Evolutionary conservation across 1,140 invertebrate species (phyloP).

Genomic region (Aphis gossypii): DNA sequence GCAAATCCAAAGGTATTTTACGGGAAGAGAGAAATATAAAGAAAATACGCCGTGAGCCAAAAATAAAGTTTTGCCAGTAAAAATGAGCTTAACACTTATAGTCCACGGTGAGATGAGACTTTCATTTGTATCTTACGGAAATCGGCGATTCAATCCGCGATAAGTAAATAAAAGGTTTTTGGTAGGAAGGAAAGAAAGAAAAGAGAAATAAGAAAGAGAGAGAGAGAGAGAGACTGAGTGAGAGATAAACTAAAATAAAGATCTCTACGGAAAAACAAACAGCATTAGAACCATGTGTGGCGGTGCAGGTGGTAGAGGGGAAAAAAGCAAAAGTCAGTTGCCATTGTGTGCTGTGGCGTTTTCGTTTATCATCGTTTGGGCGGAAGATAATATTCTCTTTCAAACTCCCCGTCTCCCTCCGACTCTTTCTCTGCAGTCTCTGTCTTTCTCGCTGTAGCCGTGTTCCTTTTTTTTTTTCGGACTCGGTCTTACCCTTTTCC

Average conservation of each 20-base stretch:
- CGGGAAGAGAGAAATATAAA: neutral
- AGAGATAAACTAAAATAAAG: conserved; percentile 25
- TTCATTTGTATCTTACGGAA: conserved; percentile 30
- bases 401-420: neutral
- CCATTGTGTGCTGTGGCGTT: neutral
- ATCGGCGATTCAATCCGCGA: conserved; percentile 38
- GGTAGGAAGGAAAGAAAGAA: neutral
- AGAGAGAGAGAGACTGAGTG: neutral
- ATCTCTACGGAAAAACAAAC: conserved; percentile 26
- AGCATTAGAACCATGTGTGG: conserved; percentile 33
- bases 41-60: neutral
- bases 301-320: neutral
- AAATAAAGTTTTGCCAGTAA: neutral
- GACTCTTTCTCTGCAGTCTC: neutral
- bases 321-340: conserved; percentile 22
- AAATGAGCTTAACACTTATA: conserved; percentile 29
- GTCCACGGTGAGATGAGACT: neutral
- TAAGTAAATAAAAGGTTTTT: conserved; percentile 43
- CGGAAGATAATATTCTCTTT: conserved; percentile 3
- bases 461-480: neutral
- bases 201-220: neutral
- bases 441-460: neutral
- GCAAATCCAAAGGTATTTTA: neutral
- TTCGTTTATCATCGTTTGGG: conserved; percentile 9
- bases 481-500: neutral